Evolutionary conservation across 30 jellyfish, hydroid and myxozoan genomes (phyloP), one percentile per base, ranked within the genome.

Genomic region (Calvadosia cruxmelitensis): DNA sequence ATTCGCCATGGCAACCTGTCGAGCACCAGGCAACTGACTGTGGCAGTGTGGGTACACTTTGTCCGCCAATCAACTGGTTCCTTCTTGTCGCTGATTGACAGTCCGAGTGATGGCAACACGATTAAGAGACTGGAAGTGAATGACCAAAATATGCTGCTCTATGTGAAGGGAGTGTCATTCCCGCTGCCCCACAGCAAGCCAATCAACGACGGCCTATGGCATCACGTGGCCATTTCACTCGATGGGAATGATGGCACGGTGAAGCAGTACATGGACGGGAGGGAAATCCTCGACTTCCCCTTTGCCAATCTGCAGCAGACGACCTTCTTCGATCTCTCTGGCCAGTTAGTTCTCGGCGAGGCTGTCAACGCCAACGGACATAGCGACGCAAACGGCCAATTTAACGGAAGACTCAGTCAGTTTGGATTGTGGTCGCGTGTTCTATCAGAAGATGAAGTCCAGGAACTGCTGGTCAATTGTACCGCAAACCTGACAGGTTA

Each of bases 381-480:
- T 7, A 31, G 26, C 69, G 3, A 36, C 53, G 31, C 35, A 66
- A 10, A 33, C 3, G 83, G 66, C 26, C 35, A 53, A 31, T 75
- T 88, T 74, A 67, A 57, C 23, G 98, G 98, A 0, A 84, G 81
- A 71, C 34, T 81, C 25, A 86, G 98, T 31, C 98, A 88, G 34
- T 75, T 88, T 27, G 93, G 84, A 20, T 53, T 88, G 31, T 86
- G 94, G 94, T 72, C 65, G 32, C 82, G 92, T 16, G 81, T 74
- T 12, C 65, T 79, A 28, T 23, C 78, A 31, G 66, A 53, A 0
- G 61, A 30, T 3, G 93, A 86, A 69, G 71, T 52, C 50, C 26
- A 65, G 7, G 70, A 72, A 1, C 34, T 86, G 64, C 33, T 78
- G 1, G 66, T 48, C 0, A 80, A 80, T 53, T 86, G 96, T 52